Base-by-base conservation (phyloP, 2,797 vertebrate species). In the Eospalax fontanierii region DNA sequence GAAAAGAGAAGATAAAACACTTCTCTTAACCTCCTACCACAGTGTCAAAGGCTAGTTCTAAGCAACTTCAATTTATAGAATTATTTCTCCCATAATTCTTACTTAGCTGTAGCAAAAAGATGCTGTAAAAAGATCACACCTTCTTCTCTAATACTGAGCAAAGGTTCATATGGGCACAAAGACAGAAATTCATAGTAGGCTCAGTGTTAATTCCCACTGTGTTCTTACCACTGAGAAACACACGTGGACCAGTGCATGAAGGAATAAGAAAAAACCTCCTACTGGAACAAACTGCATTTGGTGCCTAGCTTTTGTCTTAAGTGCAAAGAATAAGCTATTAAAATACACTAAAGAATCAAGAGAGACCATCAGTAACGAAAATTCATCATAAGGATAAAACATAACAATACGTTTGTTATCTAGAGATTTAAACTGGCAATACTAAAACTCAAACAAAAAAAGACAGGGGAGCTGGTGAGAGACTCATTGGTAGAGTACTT, bases 341-440 rank as follows among this genome's bases (percentile, higher is more conserved):
- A 95, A 98, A 95, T 76, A 61, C 92, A 28, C 50, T 68, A 98
- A 96, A 89, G 83, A 97, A 98, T 92, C 82, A 97, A 97, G 33
- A 54, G 93, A 86, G 71, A 10, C 24, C 54, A 43, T 57, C 89
- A 74, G 91, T 93, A 38, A 84, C 95, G 14, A 54, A 54, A 91
- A 97, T 93, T 96, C 92, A 86, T 91, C 93, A n/a, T n/a, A n/a
- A n/a, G n/a, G n/a, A n/a, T n/a, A n/a, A n/a, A n/a, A n/a, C n/a
- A n/a, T 97, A 92, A 93, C 89, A 96, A 8, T 96, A 97, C 24
- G 54, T 73, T 95, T 87, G 54, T 78, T 95, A 83, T 68, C 89
- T 87, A 94, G 90, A 91, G 78, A 94, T 14, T 97, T 92, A 96
- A 97, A 91, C 0, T 65, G 61, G 61, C 50, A 89, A 87, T 33